phyloP scores from a whole-genome alignment of 2,113 vertebrate genomes.

The Danio rerio region GRCz12tu NC_133179.1:13807001-13807500 shows the following conservation, averaged over 20 bases:
- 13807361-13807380: too few species aligned
- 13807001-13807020: slow-evolving; percentile 45
- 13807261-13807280: not conserved
- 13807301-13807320: too few species aligned
- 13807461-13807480: too few species aligned
- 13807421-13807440: too few species aligned
- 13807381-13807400: too few species aligned
- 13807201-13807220: too few species aligned
- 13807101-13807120: slow-evolving; percentile 51
- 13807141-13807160: slow-evolving; percentile 40
- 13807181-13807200: not conserved
- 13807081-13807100: slow-evolving; percentile 37
- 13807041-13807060: slow-evolving; percentile 18
- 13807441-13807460: too few species aligned
- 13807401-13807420: too few species aligned
- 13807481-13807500: too few species aligned
- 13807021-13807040: slow-evolving; percentile 39
- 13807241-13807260: not conserved
- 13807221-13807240: too few species aligned
- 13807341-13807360: too few species aligned
- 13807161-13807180: not conserved
- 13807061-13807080: slow-evolving; percentile 50
- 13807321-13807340: too few species aligned
- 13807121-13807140: slow-evolving; percentile 52
- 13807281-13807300: not conserved